These are phyloP conservation scores for Contarinia nasturtii DNA, from an alignment of 1,140 invertebrate species.

Conservation along the genomic window DNA sequence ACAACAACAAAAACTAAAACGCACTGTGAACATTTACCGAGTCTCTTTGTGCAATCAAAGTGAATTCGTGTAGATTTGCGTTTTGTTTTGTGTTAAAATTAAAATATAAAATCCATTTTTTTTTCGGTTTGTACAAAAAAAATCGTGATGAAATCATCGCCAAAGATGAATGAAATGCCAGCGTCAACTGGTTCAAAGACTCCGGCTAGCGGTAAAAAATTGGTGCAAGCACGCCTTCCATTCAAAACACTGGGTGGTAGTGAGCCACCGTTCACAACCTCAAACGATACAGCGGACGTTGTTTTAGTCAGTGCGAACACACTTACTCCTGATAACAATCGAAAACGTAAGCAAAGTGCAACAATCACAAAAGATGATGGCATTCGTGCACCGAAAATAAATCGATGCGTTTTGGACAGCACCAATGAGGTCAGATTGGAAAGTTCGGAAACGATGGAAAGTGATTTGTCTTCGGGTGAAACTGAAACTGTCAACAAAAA, in stretches of 20 bases:
- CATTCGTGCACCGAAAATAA: not conserved
- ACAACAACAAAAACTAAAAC: no score
- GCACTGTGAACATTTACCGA: no score
- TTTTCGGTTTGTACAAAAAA: no score
- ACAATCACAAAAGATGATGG: not conserved
- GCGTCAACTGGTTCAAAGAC: not conserved
- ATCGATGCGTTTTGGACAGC: not conserved
- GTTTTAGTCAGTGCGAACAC: no score
- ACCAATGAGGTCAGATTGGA: not conserved
- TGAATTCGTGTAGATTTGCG: no score
- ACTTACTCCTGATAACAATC: not conserved
- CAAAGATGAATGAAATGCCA: not conserved
- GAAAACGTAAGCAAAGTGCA: not conserved
- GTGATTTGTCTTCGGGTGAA: not conserved
- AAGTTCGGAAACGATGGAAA: not conserved
- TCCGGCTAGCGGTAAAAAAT: conserved; percentile 13
- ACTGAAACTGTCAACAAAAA: not conserved
- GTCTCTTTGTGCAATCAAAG: no score
- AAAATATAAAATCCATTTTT: no score
- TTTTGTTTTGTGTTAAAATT: no score
- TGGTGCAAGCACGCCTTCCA: conserved; percentile 22
- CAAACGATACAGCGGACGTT: not conserved
- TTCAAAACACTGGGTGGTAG: conserved; percentile 12
- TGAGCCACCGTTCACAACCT: not conserved
- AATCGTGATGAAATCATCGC: not conserved